A percentile compares a stretch with the other conserved stretches of the same genome.
phyloP scores from a whole-genome alignment of 2,888 invertebrate genomes.

The Cryptosula pallasiana region DNA sequence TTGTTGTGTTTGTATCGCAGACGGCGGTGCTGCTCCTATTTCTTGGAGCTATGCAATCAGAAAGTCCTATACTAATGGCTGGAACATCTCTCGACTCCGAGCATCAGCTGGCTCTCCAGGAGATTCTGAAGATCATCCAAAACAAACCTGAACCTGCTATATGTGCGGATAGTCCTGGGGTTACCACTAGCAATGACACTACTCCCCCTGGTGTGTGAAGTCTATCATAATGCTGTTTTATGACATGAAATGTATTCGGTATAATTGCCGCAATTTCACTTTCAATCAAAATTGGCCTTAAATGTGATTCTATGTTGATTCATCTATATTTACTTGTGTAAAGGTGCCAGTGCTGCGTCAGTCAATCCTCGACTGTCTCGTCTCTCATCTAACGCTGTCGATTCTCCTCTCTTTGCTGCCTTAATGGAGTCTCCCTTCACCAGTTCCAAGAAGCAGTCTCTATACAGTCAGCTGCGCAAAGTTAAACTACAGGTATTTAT shows the following conservation, averaged over 20 bases:
- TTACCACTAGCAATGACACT: not conserved
- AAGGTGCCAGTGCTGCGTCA: no score
- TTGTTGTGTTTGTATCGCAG: no score
- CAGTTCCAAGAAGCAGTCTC: not conserved
- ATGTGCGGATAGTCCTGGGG: not conserved
- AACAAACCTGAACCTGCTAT: conserved; percentile 2
- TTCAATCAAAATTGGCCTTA: no score
- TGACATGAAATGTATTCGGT: no score
- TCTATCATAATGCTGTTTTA: no score
- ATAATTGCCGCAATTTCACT: no score
- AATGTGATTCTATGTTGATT: no score
- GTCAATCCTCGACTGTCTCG: not conserved
- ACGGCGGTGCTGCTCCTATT: conserved; percentile 1
- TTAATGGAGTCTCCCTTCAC: not conserved
- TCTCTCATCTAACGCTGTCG: not conserved
- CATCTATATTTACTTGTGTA: no score
- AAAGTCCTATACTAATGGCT: not conserved
- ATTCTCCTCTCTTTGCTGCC: not conserved
- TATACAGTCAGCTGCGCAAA: not conserved
- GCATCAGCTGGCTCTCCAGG: not conserved
- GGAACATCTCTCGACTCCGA: not conserved
- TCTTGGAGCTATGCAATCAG: not conserved
- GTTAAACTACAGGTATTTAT: not conserved
- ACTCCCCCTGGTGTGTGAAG: not conserved
- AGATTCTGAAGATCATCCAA: not conserved